Evolutionary conservation across 2,888 invertebrate species (phyloP).

Genomic region (Elaeidobius kamerunicus): DNA sequence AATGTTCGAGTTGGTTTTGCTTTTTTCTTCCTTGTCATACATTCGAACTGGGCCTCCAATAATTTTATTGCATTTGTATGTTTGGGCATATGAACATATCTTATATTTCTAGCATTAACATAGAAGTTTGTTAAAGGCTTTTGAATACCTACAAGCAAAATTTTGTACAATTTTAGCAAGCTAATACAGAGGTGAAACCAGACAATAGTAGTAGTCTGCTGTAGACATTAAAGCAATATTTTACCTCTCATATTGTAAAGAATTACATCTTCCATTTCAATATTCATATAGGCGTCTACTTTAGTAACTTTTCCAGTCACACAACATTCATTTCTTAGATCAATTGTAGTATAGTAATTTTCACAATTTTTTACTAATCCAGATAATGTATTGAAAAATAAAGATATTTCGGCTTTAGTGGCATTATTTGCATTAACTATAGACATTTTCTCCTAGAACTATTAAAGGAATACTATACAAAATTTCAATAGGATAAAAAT

Average conservation of each 20-base stretch:
- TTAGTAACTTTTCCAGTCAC: constrained; percentile 59
- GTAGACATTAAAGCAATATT: too few species aligned
- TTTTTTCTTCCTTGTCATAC: constrained; percentile 24
- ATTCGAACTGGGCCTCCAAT: constrained; percentile 34
- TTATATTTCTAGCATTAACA: constrained; percentile 61
- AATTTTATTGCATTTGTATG: constrained; percentile 35
- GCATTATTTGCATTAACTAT: constrained; percentile 8
- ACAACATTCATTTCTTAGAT: constrained; percentile 64
- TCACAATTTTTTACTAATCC: constrained; percentile 61
- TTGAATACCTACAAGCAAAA: constrained; percentile 45
- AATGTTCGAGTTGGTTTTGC: constrained; percentile 20
- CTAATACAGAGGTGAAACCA: too few species aligned
- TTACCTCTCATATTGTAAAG: constrained; percentile 61
- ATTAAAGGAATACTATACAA: too few species aligned
- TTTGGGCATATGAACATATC: constrained; percentile 67
- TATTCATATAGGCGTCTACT: constrained; percentile 69
- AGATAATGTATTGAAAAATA: constrained; percentile 56
- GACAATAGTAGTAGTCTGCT: too few species aligned
- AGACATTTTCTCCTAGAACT: too few species aligned
- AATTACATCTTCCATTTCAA: constrained; percentile 60
- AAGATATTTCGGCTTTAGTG: constrained; percentile 32
- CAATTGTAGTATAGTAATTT: constrained; percentile 60
- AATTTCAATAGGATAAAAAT: too few species aligned
- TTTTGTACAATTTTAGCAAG: too few species aligned
- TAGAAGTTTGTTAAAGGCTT: constrained; percentile 62